Base-by-base conservation (phyloP, 2,113 vertebrate species). In the Camarhynchus parvulus region DNA sequence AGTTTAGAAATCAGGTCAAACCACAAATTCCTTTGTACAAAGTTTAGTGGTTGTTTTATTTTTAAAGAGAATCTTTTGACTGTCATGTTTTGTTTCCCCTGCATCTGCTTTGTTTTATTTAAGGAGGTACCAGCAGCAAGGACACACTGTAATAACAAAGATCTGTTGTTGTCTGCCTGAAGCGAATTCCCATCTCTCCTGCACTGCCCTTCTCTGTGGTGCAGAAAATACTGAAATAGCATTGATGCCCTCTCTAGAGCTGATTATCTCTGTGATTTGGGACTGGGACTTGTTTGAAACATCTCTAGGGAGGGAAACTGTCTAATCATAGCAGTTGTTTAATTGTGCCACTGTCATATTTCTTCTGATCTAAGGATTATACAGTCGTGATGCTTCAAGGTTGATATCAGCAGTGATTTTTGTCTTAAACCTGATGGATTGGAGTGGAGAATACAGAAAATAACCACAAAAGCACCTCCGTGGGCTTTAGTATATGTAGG, bases 61-160 rank as follows among this genome's bases (percentile, higher is more conserved):
- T 92, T 76, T 53, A 61, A 84, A 73, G 42, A 76, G 31, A 49
- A 39, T 83, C 28, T 91, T 93, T 83, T 77, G 15, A 47, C 30
- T 76, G 31, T 80, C 30, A 2, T n/a, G 52, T 35, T 63, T 72
- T 47, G 5, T 39, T 73, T 61, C 55, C 31, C 35, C 25, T 8
- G 9, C 67, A 80, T 77, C 75, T 94, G 86, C 90, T 86, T 88
- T 92, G 55, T 55, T 91, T 95, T 90, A 73, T 80, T 66, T 80
- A 84, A 91, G 87, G 90, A 91, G 90, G 85, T 74, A 66, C 70
- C 67, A 88, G 82, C 84, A 90, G 82, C 63, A 79, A 49, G 59
- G 87, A 73, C 94, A 64, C 67, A 3, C 27, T 79, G 87, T 63
- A 72, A 53, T 58, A 79, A 89, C 59, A 79, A 50, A 89, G 87